Evolutionary conservation across 1,140 invertebrate species (phyloP).

Genomic region (Eueides isabella): DNA sequence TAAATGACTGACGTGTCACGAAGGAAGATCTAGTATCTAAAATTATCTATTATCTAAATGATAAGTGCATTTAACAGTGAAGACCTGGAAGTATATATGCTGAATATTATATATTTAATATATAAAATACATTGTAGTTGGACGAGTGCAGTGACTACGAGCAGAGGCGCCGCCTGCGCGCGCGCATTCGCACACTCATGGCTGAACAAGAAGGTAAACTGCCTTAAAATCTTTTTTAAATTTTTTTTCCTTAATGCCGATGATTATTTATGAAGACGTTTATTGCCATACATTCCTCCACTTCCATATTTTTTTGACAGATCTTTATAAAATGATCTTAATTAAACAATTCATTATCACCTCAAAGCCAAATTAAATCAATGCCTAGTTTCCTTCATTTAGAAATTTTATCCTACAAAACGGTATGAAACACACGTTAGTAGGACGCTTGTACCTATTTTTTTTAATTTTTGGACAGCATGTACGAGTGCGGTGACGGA

Average conservation of each 20-base stretch:
- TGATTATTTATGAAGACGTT: too few species aligned
- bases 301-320: too few species aligned
- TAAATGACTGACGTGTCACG: too few species aligned
- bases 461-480: slow-evolving; percentile 61
- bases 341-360: background rate
- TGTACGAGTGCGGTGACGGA: slow-evolving; percentile 84
- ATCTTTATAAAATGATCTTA: background rate
- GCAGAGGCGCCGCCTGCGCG: slow-evolving; percentile 90
- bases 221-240: background rate
- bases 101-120: background rate
- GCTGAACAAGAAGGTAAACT: slow-evolving; percentile 88
- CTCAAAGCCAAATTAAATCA: background rate
- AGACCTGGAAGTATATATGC: too few species aligned
- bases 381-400: background rate
- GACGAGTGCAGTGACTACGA: slow-evolving; percentile 93
- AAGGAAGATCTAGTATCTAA: too few species aligned
- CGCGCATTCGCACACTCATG: slow-evolving; percentile 89
- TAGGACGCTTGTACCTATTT: background rate
- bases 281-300: too few species aligned
- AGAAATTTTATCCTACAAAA: background rate
- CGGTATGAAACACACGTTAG: background rate
- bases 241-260: background rate
- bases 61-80: too few species aligned
- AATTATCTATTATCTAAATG: too few species aligned
- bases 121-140: slow-evolving; percentile 83